These are phyloP conservation scores for Falcaria lacertinaria DNA, from an alignment of 2,888 invertebrate species.

Conservation along the genomic window DNA sequence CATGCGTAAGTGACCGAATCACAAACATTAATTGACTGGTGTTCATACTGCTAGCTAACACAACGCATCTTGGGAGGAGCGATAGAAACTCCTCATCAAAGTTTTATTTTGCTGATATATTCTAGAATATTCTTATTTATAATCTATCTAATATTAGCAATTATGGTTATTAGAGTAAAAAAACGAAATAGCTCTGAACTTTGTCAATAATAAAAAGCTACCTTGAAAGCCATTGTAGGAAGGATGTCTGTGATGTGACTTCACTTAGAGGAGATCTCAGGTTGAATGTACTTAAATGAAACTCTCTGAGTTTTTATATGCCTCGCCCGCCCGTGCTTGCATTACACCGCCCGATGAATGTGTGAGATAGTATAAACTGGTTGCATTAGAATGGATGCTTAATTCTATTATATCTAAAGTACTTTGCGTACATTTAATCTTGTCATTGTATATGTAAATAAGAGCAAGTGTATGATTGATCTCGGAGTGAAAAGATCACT, in stretches of 20 bases:
- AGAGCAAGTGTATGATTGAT: conserved; percentile 57
- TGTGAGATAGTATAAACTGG: conserved; percentile 40
- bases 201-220: conserved; percentile 27
- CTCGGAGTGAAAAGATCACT: conserved; percentile 56
- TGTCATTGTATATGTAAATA: conserved; percentile 37
- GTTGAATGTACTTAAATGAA: conserved; percentile 57
- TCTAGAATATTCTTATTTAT: too few species aligned
- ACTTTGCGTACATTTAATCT: conserved; percentile 26
- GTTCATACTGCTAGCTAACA: too few species aligned
- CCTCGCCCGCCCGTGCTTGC: conserved; percentile 43
- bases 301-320: conserved; percentile 57
- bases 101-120: too few species aligned
- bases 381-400: conserved; percentile 32
- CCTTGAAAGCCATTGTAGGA: conserved; percentile 67
- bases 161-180: too few species aligned
- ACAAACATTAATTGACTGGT: too few species aligned
- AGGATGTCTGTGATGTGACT: conserved; percentile 42
- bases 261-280: conserved; percentile 52
- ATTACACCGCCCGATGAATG: conserved; percentile 31
- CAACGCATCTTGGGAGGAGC: too few species aligned
- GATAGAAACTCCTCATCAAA: too few species aligned
- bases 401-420: conserved; percentile 20
- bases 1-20: too few species aligned
- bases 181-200: too few species aligned
- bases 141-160: too few species aligned